A percentile compares a stretch with the other conserved stretches of the same genome.
Conservation (phyloP, 2,797 vertebrate genomes). For the Delichon dasypus region DNA sequence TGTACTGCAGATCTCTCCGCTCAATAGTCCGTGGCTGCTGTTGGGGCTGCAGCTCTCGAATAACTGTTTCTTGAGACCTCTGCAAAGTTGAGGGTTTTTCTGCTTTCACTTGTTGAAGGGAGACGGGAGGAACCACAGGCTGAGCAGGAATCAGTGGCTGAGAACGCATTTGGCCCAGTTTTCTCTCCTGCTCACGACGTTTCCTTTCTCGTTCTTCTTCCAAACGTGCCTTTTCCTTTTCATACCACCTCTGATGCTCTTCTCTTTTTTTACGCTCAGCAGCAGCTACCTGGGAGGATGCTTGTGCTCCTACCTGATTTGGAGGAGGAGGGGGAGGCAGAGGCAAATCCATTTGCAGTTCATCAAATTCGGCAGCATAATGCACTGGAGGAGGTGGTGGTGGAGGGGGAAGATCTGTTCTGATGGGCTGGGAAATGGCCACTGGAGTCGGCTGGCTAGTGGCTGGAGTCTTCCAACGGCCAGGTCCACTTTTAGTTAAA, state of each 20-base stretch:
- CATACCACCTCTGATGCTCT: slow-evolving; percentile 98
- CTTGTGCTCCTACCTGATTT: slow-evolving; percentile 76
- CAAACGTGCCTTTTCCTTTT: slow-evolving; percentile 96
- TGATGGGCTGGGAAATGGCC: slow-evolving; percentile 77
- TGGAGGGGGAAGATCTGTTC: slow-evolving; percentile 80
- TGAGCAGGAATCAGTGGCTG: slow-evolving; percentile 79
- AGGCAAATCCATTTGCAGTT: slow-evolving; percentile 78
- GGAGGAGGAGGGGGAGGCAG: slow-evolving; percentile 74
- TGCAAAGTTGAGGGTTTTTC: slow-evolving; percentile 88
- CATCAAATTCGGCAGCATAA: slow-evolving; percentile 80
- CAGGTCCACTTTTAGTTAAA: slow-evolving; percentile 89
- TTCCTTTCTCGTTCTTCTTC: slow-evolving; percentile 96
- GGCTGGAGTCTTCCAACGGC: slow-evolving; percentile 95
- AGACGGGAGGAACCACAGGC: slow-evolving; percentile 70
- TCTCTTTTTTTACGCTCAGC: slow-evolving; percentile 92
- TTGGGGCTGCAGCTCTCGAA: slow-evolving; percentile 93
- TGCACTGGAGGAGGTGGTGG: slow-evolving; percentile 77
- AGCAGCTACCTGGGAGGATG: slow-evolving; percentile 68
- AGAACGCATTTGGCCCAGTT: slow-evolving; percentile 90
- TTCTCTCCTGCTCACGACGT: slow-evolving; percentile 93
- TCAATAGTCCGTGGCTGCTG: slow-evolving; percentile 98
- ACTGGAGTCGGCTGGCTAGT: slow-evolving; percentile 64
- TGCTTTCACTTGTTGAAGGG: slow-evolving; percentile 76
- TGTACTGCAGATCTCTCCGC: slow-evolving; percentile 88
- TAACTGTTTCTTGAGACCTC: slow-evolving; percentile 89